A percentile compares a stretch with the other conserved stretches of the same genome.
Evolutionary conservation across 1,140 invertebrate species (phyloP).

Genomic region (Lepidostoma basale): DNA sequence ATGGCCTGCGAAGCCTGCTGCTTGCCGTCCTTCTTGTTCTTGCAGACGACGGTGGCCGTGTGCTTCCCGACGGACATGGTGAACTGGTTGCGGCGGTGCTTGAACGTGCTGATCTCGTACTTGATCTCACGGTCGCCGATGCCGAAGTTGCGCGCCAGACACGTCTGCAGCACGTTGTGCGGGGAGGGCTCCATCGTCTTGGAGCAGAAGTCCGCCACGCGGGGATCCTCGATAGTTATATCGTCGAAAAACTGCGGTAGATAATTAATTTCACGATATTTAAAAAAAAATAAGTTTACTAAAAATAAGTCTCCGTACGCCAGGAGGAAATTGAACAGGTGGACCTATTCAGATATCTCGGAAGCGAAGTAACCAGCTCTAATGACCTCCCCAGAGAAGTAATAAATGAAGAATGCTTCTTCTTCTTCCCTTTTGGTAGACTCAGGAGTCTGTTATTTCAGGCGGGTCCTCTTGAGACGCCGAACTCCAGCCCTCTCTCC

Average conservation of each 20-base stretch:
- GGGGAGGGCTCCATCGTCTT: conserved; percentile 95
- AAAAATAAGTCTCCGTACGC: no score
- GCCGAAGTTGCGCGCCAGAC: conserved; percentile 92
- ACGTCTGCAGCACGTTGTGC: conserved; percentile 90
- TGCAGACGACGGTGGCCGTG: conserved; percentile 84
- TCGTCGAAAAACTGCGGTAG: conserved; percentile 92
- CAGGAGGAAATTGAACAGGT: no score
- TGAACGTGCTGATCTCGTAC: conserved; percentile 83
- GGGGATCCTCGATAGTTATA: conserved; percentile 90
- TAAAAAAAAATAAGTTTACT: no score
- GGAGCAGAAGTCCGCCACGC: conserved; percentile 91
- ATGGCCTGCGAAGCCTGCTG: conserved; percentile 96
- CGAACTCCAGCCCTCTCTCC: no score
- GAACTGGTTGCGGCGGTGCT: conserved; percentile 93
- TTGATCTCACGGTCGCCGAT: conserved; percentile 87
- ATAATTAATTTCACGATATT: no score
- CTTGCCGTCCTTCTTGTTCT: conserved; percentile 97
- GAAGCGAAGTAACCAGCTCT: no score
- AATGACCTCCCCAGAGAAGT: no score
- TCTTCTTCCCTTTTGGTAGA: no score
- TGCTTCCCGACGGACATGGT: conserved; percentile 95
- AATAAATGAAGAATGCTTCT: no score
- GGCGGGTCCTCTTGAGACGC: no score
- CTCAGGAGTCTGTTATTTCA: no score
- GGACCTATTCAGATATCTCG: no score